Conservation (phyloP, 2,888 invertebrate genomes). For the Anorthoa munda region DNA sequence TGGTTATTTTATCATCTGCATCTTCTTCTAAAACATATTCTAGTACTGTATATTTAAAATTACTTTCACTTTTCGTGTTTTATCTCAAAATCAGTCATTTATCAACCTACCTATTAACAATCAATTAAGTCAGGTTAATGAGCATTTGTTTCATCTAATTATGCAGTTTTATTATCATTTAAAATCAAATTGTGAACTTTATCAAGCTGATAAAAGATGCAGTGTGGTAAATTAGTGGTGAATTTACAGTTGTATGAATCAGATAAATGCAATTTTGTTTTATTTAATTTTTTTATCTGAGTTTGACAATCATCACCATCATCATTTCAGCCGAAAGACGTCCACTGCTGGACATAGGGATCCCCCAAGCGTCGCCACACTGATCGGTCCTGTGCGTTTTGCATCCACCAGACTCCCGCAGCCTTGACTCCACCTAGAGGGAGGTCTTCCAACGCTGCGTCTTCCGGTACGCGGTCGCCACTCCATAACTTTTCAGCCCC, state of each 20-base stretch:
- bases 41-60: not conserved
- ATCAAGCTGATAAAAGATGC: not conserved
- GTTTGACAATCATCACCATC: not conserved
- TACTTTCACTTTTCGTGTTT: conserved; percentile 18
- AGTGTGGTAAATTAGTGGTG: conserved; percentile 23
- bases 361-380: too few species aligned
- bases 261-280: not conserved
- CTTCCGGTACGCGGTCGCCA: too few species aligned
- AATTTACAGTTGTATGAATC: conserved; percentile 22
- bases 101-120: not conserved
- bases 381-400: too few species aligned
- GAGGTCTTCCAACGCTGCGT: too few species aligned
- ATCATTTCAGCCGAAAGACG: too few species aligned
- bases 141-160: conserved; percentile 15
- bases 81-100: conserved; percentile 8
- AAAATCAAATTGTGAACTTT: conserved; percentile 1
- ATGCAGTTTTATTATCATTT: conserved; percentile 7
- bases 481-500: too few species aligned
- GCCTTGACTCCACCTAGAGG: too few species aligned
- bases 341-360: too few species aligned
- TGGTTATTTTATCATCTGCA: not conserved
- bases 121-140: conserved; percentile 1
- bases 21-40: conserved; percentile 5
- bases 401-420: too few species aligned
- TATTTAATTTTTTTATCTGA: not conserved